These are phyloP conservation scores for Scolanthus callimorphus DNA, from an alignment of 92 coral and sea anemone species.

Conservation along the genomic window DNA sequence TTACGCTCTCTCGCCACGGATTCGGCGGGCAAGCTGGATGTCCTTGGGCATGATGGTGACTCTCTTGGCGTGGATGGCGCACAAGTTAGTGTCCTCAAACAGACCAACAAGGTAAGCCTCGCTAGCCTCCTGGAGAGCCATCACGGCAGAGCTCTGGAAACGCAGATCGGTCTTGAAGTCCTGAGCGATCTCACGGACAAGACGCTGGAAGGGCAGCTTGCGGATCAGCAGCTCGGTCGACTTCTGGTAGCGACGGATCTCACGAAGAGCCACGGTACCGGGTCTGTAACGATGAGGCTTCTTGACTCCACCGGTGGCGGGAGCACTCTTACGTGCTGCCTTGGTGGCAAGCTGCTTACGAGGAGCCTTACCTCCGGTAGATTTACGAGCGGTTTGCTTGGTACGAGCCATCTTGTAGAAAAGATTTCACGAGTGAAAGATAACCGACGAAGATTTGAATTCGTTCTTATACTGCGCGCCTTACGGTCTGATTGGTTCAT, in stretches of 20 bases:
- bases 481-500: too few species aligned
- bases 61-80: conserved; percentile 65
- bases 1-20: conserved; percentile 37
- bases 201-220: conserved; percentile 76
- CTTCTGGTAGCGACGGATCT: conserved; percentile 80
- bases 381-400: too few species aligned
- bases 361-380: too few species aligned
- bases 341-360: too few species aligned
- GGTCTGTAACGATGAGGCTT: too few species aligned
- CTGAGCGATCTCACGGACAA: conserved; percentile 78
- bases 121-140: conserved; percentile 68
- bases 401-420: too few species aligned
- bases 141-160: conserved; percentile 67
- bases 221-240: conserved; percentile 80
- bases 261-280: too few species aligned
- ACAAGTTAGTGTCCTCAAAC: conserved; percentile 68
- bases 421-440: too few species aligned
- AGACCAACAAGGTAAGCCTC: conserved; percentile 63
- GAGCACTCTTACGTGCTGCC: too few species aligned
- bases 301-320: too few species aligned
- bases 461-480: too few species aligned
- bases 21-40: conserved; percentile 82
- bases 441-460: too few species aligned
- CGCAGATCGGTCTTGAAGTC: conserved; percentile 62
- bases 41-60: conserved; percentile 81